These are phyloP conservation scores for Lepidochitona cinerea DNA, from an alignment of 2,888 invertebrate genomes.

Conservation along the genomic window DNA sequence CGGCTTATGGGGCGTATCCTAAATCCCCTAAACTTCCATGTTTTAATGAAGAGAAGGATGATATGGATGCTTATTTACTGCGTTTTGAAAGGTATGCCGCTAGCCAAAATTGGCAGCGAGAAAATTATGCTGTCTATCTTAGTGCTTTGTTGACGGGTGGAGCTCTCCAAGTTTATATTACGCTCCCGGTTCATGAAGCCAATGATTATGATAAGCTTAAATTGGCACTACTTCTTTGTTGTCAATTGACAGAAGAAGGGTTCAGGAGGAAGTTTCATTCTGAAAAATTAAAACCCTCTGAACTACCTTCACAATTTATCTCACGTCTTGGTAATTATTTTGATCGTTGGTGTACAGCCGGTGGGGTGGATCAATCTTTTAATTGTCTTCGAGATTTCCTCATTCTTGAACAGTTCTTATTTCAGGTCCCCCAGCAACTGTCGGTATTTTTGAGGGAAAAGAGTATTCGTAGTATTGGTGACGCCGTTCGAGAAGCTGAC, in stretches of 20 bases:
- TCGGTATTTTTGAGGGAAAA: not conserved
- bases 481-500: not conserved
- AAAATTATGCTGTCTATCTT: not conserved
- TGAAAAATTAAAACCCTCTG: slow-evolving; percentile 5
- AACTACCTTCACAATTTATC: slow-evolving; percentile 15
- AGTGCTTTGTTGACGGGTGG: slow-evolving; percentile 14
- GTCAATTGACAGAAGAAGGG: slow-evolving; percentile 24
- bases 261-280: slow-evolving; percentile 13
- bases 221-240: slow-evolving; percentile 12
- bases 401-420: not conserved
- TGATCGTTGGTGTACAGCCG: slow-evolving; percentile 2
- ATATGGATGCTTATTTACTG: not conserved
- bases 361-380: not conserved
- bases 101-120: not conserved
- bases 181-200: slow-evolving; percentile 7
- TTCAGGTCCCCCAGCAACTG: not conserved
- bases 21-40: no score
- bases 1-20: no score
- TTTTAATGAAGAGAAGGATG: no score
- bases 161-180: slow-evolving; percentile 19
- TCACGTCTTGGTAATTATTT: slow-evolving; percentile 20
- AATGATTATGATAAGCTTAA: slow-evolving; percentile 19
- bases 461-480: not conserved
- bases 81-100: not conserved
- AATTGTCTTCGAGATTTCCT: not conserved